A percentile compares a stretch with the other conserved stretches of the same genome.
Conservation (phyloP, 2,797 vertebrate species). For the Macrochelys suwanniensis region DNA sequence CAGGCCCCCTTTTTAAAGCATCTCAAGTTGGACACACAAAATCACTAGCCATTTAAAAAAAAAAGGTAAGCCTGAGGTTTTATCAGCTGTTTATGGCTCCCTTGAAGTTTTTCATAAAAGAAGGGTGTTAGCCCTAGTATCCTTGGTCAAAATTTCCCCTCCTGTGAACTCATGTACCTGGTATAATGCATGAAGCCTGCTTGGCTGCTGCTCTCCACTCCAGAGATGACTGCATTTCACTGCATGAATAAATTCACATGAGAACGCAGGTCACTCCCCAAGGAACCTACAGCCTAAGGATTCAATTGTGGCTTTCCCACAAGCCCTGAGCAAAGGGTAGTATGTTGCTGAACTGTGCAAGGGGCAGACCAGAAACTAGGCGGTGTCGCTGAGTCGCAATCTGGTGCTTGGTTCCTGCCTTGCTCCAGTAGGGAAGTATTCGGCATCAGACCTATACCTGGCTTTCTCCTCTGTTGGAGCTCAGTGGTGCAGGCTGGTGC, state of each 20-base stretch:
- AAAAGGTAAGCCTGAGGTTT: not conserved
- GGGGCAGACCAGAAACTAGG: accelerated
- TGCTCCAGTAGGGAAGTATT: not conserved
- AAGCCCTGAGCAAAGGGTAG: not conserved
- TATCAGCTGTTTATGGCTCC: not conserved
- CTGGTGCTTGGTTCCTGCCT: not conserved
- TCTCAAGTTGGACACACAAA: not conserved
- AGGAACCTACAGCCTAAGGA: not conserved
- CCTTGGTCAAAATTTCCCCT: not conserved
- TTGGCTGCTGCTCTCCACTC: accelerated
- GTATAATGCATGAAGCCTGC: not conserved
- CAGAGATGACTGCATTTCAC: not conserved
- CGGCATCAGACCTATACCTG: not conserved
- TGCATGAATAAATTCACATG: accelerated
- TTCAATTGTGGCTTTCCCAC: not conserved
- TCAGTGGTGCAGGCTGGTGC: not conserved
- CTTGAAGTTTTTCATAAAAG: not conserved
- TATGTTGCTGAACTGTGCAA: accelerated
- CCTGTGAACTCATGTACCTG: not conserved
- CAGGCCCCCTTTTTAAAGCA: not conserved
- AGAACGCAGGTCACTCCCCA: not conserved
- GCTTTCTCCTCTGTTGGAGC: not conserved
- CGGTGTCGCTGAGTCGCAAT: not conserved
- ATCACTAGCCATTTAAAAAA: not conserved
- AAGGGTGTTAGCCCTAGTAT: not conserved